Conservation (phyloP, 1,140 invertebrate genomes). For the Contarinia nasturtii region DNA sequence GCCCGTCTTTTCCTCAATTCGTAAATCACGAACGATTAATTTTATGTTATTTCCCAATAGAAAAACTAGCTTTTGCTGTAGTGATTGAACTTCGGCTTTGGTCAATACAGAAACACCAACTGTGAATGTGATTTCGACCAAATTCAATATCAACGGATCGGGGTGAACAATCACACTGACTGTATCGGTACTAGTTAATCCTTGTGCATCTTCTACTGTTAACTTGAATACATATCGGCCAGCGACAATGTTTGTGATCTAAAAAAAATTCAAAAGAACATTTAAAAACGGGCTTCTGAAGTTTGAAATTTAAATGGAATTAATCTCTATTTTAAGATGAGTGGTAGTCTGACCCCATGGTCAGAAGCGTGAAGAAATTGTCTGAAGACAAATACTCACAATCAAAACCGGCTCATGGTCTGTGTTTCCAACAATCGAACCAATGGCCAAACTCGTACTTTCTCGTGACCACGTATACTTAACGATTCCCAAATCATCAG, state of each 20-base stretch:
- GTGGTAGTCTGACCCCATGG: too few species aligned
- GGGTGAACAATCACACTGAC: slow-evolving; percentile 71
- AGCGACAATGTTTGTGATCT: slow-evolving; percentile 65
- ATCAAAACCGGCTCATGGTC: slow-evolving; percentile 58
- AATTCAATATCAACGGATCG: slow-evolving; percentile 50
- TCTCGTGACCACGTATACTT: slow-evolving; percentile 72
- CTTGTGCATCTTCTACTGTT: slow-evolving; percentile 77
- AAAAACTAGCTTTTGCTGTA: slow-evolving; percentile 28
- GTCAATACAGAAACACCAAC: slow-evolving; percentile 36
- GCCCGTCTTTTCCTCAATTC: slow-evolving; percentile 36
- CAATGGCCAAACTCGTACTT: slow-evolving; percentile 62
- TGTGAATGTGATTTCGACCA: slow-evolving; percentile 64
- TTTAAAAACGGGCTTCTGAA: too few species aligned
- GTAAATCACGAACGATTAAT: slow-evolving; percentile 39
- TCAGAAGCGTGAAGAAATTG: too few species aligned
- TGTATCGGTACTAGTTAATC: slow-evolving; percentile 55
- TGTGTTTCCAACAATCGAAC: slow-evolving; percentile 52
- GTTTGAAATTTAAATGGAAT: too few species aligned
- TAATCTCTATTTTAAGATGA: too few species aligned
- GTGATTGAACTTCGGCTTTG: slow-evolving; percentile 25
- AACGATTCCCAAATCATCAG: slow-evolving; percentile 72
- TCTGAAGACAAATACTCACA: slow-evolving; percentile 37
- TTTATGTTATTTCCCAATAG: slow-evolving; percentile 47
- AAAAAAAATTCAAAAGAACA: slow-evolving; percentile 20
- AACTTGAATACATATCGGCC: slow-evolving; percentile 78